Evolutionary conservation across 2,888 invertebrate genomes (phyloP).

Genomic region (Drosophila nr. perissopoda): DNA sequence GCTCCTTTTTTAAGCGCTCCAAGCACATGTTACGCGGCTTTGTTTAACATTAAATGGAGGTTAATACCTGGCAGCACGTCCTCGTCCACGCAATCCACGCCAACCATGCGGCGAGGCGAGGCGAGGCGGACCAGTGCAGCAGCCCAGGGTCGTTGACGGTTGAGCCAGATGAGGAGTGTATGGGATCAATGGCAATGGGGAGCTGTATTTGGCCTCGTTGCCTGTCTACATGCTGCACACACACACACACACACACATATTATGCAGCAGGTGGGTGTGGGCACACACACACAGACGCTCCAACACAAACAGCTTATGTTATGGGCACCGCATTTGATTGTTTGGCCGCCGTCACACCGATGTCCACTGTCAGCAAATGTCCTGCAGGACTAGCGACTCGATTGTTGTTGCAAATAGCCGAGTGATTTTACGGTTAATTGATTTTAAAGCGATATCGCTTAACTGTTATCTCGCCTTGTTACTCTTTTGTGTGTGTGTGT

Average conservation of each 20-base stretch:
- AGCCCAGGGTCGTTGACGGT: constrained; percentile 12
- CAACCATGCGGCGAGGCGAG: not conserved
- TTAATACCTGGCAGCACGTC: constrained; percentile 79
- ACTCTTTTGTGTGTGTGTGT: constrained; percentile 7
- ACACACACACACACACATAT: constrained; percentile 6
- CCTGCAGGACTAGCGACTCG: constrained; percentile 63
- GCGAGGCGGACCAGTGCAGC: constrained; percentile 55
- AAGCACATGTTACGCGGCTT: constrained; percentile 72
- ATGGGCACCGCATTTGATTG: constrained; percentile 76
- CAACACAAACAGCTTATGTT: constrained; percentile 59
- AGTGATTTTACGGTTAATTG: constrained; percentile 85
- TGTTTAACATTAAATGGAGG: constrained; percentile 79
- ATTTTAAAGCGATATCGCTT: constrained; percentile 84
- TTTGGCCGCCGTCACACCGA: constrained; percentile 55
- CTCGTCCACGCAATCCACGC: constrained; percentile 20
- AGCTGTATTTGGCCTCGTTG: constrained; percentile 25
- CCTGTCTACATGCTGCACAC: constrained; percentile 44
- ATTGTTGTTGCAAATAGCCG: constrained; percentile 74
- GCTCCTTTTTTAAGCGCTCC: constrained; percentile 20
- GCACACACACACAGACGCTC: constrained; percentile 5
- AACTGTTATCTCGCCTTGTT: constrained; percentile 76
- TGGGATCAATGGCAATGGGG: constrained; percentile 13
- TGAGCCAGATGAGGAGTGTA: not conserved
- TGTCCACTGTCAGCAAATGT: constrained; percentile 40
- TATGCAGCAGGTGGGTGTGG: too few species aligned